Percentiles rank a stretch among this genome's conserved stretches.
Evolutionary conservation across 2,113 vertebrate species (phyloP).

Genomic region (Rhadina sibilatrix): DNA sequence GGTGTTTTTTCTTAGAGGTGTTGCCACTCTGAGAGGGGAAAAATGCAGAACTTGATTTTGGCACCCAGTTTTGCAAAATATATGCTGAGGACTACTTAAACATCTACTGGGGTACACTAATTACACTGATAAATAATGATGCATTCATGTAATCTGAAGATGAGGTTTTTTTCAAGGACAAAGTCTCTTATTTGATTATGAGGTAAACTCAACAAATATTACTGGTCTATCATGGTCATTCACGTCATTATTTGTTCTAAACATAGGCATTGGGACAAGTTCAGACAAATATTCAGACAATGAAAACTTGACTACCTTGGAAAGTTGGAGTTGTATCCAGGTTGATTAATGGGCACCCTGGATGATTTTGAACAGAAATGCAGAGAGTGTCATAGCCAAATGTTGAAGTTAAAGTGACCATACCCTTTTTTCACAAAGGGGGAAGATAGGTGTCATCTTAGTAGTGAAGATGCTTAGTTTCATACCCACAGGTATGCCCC

Average conservation of each 20-base stretch:
- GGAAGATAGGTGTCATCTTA: neutral
- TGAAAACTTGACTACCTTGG: neutral
- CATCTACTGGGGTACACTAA: neutral
- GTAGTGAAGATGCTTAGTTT: neutral
- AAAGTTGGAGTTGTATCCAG: neutral
- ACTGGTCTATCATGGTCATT: neutral
- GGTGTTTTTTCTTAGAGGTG: neutral
- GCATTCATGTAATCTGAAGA: neutral
- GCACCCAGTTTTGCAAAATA: neutral
- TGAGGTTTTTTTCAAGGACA: neutral
- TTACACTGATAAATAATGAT: neutral
- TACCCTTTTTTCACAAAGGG: neutral
- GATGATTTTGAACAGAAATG: neutral
- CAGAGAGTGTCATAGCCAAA: neutral
- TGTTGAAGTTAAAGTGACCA: neutral
- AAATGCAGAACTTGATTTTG: neutral
- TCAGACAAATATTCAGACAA: neutral
- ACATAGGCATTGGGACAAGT: neutral
- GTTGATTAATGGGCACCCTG: neutral
- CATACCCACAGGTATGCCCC: neutral
- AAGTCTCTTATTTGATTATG: neutral
- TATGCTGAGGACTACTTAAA: neutral
- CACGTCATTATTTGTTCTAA: neutral
- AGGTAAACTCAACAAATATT: neutral
- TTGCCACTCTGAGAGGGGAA: rapidly evolving